These are phyloP conservation scores for Phlogophora meticulosa DNA, from an alignment of 2,888 invertebrate species.

Conservation along the genomic window DNA sequence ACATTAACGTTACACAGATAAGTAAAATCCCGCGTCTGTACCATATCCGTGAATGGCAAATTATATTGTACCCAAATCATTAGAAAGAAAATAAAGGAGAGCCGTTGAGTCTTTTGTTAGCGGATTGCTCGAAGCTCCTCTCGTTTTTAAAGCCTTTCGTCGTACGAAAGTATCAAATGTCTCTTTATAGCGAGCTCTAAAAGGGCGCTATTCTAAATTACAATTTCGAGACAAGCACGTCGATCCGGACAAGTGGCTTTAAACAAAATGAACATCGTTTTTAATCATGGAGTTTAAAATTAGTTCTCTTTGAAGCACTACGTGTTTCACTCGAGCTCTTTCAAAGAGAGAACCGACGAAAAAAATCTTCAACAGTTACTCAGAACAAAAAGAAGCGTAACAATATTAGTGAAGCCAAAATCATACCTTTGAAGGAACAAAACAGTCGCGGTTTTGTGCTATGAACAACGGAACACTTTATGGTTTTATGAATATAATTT, in stretches of 20 bases:
- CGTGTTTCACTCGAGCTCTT: constrained; percentile 60
- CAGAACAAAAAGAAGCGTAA: constrained; percentile 67
- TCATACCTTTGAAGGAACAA: constrained; percentile 63
- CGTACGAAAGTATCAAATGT: constrained; percentile 69
- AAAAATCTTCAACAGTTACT: constrained; percentile 73
- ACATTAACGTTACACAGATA: neutral
- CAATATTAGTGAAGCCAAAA: constrained; percentile 66
- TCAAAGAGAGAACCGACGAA: constrained; percentile 68
- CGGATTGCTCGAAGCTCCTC: constrained; percentile 56
- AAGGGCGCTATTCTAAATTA: constrained; percentile 73
- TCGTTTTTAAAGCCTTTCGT: constrained; percentile 68
- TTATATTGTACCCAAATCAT: constrained; percentile 58
- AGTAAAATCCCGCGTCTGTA: constrained; percentile 10
- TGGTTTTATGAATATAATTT: constrained; percentile 67
- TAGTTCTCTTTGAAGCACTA: constrained; percentile 77
- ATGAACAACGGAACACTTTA: constrained; percentile 65
- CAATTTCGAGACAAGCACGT: constrained; percentile 70
- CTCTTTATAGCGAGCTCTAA: constrained; percentile 62
- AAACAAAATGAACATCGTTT: constrained; percentile 78
- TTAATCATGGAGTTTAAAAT: constrained; percentile 82
- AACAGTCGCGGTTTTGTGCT: constrained; percentile 50
- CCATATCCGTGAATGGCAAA: constrained; percentile 36
- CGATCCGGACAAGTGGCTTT: constrained; percentile 71
- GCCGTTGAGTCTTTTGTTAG: constrained; percentile 54
- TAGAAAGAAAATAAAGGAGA: constrained; percentile 57